Evolutionary conservation across 2,888 invertebrate species (phyloP), one percentile per base, ranked within the genome.

Genomic region (Lasioglossum marginatum): DNA sequence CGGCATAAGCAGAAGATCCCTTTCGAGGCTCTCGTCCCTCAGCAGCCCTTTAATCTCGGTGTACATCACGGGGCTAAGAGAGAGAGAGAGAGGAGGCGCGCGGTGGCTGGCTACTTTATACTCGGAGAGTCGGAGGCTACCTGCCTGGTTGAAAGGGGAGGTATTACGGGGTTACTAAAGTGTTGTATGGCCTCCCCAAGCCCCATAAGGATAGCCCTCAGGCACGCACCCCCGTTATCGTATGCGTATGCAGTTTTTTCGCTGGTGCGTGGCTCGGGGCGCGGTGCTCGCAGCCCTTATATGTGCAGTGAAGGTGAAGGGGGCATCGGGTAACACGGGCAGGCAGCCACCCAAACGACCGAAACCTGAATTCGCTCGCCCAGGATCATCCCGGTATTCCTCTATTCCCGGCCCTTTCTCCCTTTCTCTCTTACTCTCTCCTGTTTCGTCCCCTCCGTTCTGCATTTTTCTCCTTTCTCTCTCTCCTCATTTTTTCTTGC

Each of bases 111-210:
- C 91, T 87, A 91, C 91, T 88, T 87, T 90, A 88, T 88, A 90
- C 91, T 87, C 82, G 79, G 63, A 63, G 63, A 63, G 63, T 63
- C 63, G 31, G 82, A 90, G 88, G 86, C 87, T 89, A 88, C 79
- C 85, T 89, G 83, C 52, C 87, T 86, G 87, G 72, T 83, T 84
- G 84, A 88, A 90, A 92, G 90, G 93, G 93, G 92, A 91, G 93
- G 93, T 92, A 94, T 94, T 93, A 95, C 94, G 94, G 93, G 92
- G 93, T 93, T 93, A 93, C 93, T 93, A 94, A 95, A 93, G 94
- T 93, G 94, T 95, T 93, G 95, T 95, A 95, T 93, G 95, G 95
- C 95, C 94, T 95, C 95, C 93, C 93, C 88, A 93, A 93, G 93
- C 92, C 93, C 92, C 92, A 91, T 92, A 92, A 94, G 93, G 94